phyloP scores from a whole-genome alignment of 2,888 invertebrate species.

The Drosophila anceps region DNA sequence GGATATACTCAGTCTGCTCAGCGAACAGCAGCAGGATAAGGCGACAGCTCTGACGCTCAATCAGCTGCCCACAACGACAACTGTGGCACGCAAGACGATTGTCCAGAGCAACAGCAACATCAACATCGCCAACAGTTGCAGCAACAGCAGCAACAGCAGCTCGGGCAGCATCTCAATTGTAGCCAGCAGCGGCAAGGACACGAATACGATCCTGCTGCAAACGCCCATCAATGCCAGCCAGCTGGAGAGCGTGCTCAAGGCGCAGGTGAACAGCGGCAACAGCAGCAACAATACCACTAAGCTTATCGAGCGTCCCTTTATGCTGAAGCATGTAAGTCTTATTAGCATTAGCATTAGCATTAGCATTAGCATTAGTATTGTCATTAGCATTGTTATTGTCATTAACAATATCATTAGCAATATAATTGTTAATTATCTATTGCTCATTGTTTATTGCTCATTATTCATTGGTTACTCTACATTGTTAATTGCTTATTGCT shows the following conservation, averaged over 20 bases:
- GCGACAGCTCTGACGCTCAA: constrained; percentile 81
- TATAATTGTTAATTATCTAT: neutral
- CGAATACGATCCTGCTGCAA: constrained; percentile 84
- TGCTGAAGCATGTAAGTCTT: constrained; percentile 80
- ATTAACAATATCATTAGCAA: neutral
- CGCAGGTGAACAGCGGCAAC: constrained; percentile 44
- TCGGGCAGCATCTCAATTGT: constrained; percentile 60
- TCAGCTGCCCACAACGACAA: constrained; percentile 82
- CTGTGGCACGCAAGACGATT: constrained; percentile 83
- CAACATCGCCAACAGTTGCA: constrained; percentile 51
- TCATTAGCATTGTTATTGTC: neutral
- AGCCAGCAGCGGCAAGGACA: constrained; percentile 61
- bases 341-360: neutral
- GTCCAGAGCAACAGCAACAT: constrained; percentile 76
- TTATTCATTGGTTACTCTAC: no score
- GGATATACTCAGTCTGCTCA: constrained; percentile 85
- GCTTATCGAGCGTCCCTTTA: constrained; percentile 77
- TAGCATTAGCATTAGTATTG: neutral
- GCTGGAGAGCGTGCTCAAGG: constrained; percentile 83
- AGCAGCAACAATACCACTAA: constrained; percentile 47
- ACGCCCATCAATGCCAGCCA: constrained; percentile 85
- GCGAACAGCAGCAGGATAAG: constrained; percentile 76
- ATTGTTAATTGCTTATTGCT: no score
- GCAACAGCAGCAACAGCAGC: constrained; percentile 25
- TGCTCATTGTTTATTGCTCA: no score